These are phyloP conservation scores for Drosophila varians DNA, from an alignment of 1,140 invertebrate genomes.

Conservation along the genomic window DNA sequence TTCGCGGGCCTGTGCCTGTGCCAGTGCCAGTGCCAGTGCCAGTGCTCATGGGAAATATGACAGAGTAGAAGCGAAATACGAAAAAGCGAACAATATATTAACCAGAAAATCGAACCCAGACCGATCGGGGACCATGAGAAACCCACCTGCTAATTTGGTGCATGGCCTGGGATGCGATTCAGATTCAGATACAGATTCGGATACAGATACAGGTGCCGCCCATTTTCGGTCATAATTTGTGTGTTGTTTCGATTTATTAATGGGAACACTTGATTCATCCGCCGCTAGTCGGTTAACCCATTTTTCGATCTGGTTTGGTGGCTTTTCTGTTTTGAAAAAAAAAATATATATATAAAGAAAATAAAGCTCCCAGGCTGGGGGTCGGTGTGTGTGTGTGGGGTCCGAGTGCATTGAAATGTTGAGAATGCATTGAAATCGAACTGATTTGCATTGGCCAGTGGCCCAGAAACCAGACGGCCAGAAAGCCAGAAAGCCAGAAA, in stretches of 20 bases:
- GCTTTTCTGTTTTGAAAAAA: constrained; percentile 25
- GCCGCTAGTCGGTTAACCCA: constrained; percentile 45
- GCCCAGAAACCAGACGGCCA: constrained; percentile 31
- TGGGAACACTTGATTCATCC: constrained; percentile 46
- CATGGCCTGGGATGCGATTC: constrained; percentile 35
- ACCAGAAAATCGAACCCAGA: constrained; percentile 10
- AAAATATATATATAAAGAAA: constrained; percentile 33
- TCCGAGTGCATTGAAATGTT: constrained; percentile 22
- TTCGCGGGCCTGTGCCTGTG: constrained; percentile 50
- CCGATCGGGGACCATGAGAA: constrained; percentile 46
- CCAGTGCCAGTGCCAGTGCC: too few species aligned
- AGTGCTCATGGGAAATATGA: constrained; percentile 77
- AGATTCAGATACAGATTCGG: constrained; percentile 2
- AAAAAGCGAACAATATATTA: constrained; percentile 41
- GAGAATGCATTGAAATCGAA: constrained; percentile 40
- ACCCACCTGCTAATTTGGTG: constrained; percentile 71
- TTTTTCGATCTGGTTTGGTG: constrained; percentile 49
- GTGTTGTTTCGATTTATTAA: constrained; percentile 48
- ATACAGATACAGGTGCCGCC: constrained; percentile 41
- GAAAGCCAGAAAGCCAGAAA: too few species aligned
- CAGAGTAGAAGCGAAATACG: constrained; percentile 34
- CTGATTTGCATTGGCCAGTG: constrained; percentile 38
- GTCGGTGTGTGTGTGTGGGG: constrained; percentile 21
- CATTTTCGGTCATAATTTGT: constrained; percentile 56
- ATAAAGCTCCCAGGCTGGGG: constrained; percentile 2